Conservation (phyloP, 2,113 vertebrate species). For the Tachycineta bicolor region DNA sequence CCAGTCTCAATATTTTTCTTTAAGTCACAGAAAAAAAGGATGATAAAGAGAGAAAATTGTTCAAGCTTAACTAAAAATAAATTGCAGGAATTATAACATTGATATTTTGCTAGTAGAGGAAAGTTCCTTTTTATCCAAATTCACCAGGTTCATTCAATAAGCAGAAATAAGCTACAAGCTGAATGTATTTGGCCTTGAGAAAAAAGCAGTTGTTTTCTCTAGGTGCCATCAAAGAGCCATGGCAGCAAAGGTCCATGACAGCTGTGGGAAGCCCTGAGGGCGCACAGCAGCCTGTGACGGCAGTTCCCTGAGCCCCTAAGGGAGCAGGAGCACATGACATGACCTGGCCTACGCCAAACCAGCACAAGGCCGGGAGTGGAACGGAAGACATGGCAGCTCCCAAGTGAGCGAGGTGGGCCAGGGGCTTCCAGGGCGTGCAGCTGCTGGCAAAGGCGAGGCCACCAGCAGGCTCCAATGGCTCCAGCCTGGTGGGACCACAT, state of each 20-base stretch:
- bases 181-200: neutral
- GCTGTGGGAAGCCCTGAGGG: neutral
- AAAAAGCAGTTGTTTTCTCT: neutral
- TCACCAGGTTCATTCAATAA: neutral
- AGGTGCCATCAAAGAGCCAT: neutral
- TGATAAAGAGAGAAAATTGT: neutral
- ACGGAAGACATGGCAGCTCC: rapidly evolving
- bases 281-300: rapidly evolving
- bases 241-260: neutral
- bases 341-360: rapidly evolving
- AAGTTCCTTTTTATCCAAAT: neutral
- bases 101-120: neutral
- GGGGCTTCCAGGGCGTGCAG: neutral
- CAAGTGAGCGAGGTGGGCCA: rapidly evolving
- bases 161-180: neutral
- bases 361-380: rapidly evolving
- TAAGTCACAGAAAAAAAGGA: neutral
- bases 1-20: neutral
- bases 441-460: neutral
- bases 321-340: neutral
- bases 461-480: rapidly evolving
- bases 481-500: rapidly evolving
- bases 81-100: neutral
- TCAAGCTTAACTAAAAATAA: neutral
- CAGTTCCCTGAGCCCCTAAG: rapidly evolving